Evolutionary conservation across 1,140 invertebrate species (phyloP), one percentile per base, ranked within the genome.

Genomic region (Rhopalosiphum maidis): DNA sequence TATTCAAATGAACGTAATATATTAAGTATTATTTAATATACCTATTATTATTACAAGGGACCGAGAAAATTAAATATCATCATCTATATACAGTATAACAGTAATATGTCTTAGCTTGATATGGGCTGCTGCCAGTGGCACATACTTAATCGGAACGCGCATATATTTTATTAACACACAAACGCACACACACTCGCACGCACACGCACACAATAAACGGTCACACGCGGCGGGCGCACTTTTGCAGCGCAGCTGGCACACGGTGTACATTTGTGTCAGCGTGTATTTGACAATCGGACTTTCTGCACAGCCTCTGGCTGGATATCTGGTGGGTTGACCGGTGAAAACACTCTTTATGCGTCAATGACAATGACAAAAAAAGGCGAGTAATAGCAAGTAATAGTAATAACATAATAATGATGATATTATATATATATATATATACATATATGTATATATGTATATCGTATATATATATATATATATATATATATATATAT

Each of bases 91-190:
- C 4, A n/a, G 30, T 18, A 68, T 9, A 68, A 68, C 54, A 60
- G 60, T 68, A 68, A 68, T n/a, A n/a, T 68, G 30, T 68, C 60
- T 68, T 68, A 68, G 30, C 15, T 6, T n/a, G 60, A 60, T 60
- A 60, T 60, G 55, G 55, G 9, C 83, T 22, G 37, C 83, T 85
- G 83, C 83, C 4, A 41, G 35, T 85, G 83, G 83, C 83, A 85
- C 41, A 37, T 85, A 85, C 83, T 85, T 85, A 85, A 85, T 85
- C 35, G 83, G 37, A 41, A 85, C 83, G 37, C 82, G 82, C 82
- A 68, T n/a, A 54, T 54, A 54, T 54, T 22, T 51, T 83, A 83
- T 83, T 83, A 41, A 83, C 82, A 83, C 22, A 11, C 6, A 83
- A 7, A 83, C 82, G 22, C 82, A 23, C 82, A n/a, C 11, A 83